Conservation (phyloP, 2,888 invertebrate genomes). For the Cistogaster globosa region DNA sequence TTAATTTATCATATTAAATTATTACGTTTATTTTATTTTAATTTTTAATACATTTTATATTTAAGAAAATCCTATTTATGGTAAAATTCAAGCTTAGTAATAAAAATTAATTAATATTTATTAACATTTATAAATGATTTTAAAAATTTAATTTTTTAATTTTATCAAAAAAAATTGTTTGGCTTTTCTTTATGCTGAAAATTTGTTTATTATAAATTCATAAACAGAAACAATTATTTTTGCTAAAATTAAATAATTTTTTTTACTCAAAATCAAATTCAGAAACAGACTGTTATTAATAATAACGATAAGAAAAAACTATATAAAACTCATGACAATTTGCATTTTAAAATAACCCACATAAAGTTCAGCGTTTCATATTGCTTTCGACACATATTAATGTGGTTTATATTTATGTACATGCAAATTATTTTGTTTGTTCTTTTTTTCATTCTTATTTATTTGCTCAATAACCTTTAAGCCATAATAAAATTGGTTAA, state of each 20-base stretch:
- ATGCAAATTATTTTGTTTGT: conserved; percentile 45
- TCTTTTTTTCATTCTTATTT: neutral
- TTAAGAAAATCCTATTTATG: too few relatives aligned
- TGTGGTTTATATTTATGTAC: conserved; percentile 27
- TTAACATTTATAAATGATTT: too few relatives aligned
- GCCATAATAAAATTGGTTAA: conserved; percentile 61
- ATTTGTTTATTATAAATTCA: conserved; percentile 48
- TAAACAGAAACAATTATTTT: conserved; percentile 12
- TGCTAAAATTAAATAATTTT: conserved; percentile 24
- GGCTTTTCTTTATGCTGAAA: too few relatives aligned
- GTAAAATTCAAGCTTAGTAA: too few relatives aligned
- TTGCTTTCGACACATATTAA: conserved; percentile 29
- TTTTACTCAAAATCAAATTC: neutral
- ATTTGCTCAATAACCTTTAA: conserved; percentile 61
- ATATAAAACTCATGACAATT: conserved; percentile 50
- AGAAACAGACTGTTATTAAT: neutral
- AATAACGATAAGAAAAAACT: conserved; percentile 21
- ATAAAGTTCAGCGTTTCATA: conserved; percentile 57
- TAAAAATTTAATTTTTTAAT: neutral
- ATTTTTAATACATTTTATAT: too few relatives aligned
- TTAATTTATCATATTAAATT: too few relatives aligned
- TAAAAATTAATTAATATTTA: too few relatives aligned
- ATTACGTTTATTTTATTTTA: too few relatives aligned
- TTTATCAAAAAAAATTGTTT: conserved; percentile 9
- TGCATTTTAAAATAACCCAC: conserved; percentile 62